These are phyloP conservation scores for Peromyscus attwateri DNA, from an alignment of 2,797 vertebrate species.

Conservation along the genomic window DNA sequence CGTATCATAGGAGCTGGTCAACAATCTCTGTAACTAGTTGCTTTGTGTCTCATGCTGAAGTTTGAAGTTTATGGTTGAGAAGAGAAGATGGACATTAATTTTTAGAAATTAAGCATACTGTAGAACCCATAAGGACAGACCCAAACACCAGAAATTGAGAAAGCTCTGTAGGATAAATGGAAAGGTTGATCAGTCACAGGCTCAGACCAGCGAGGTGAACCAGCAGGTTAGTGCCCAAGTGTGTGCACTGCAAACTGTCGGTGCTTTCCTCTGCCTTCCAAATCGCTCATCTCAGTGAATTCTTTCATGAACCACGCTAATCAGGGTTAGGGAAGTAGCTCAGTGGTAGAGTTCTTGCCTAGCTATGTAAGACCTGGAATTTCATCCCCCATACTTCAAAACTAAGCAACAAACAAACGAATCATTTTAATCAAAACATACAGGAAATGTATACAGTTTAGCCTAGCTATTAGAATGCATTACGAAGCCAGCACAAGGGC, in stretches of 20 bases:
- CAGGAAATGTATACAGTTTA: conserved; percentile 40
- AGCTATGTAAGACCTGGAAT: background rate
- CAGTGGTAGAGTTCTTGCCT: background rate
- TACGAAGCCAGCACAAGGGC: background rate
- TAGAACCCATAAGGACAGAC: background rate
- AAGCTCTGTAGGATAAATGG: background rate
- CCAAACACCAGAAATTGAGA: background rate
- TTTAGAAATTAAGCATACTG: background rate
- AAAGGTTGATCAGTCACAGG: background rate
- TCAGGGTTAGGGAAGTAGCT: background rate
- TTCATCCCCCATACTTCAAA: background rate
- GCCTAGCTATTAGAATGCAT: background rate
- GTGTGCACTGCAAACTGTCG: background rate
- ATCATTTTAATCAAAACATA: background rate
- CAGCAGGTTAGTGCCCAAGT: background rate
- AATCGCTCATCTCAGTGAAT: background rate
- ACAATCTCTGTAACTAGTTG: background rate
- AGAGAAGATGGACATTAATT: background rate
- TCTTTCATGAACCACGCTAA: background rate
- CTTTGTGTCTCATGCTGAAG: conserved; percentile 1
- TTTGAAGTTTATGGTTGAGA: background rate
- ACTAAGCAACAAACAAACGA: background rate
- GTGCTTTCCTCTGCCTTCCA: background rate
- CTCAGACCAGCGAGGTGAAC: background rate
- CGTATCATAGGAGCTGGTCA: background rate